These are phyloP conservation scores for Sebastiscus albofasciatus DNA, from an alignment of 2,797 vertebrate genomes.

Conservation along the genomic window DNA sequence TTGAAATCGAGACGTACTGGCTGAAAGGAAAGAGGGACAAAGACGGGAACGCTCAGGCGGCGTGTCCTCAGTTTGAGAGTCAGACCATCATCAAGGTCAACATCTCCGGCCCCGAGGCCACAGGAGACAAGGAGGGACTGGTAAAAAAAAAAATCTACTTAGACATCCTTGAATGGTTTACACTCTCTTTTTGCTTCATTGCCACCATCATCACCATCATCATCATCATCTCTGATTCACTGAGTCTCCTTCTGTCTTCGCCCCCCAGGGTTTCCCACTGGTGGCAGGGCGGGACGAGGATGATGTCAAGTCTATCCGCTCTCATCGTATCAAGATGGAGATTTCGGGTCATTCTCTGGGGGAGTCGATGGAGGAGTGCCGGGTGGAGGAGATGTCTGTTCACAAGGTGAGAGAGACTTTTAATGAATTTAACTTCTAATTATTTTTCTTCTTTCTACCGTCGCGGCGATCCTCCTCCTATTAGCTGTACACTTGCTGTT, in stretches of 20 bases:
- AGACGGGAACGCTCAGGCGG: slow-evolving; percentile 82
- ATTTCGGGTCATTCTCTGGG: slow-evolving; percentile 78
- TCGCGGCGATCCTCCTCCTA: not conserved
- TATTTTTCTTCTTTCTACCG: not conserved
- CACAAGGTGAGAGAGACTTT: slow-evolving; percentile 71
- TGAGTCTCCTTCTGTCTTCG: not conserved
- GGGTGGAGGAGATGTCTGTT: slow-evolving; percentile 73
- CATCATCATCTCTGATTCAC: slow-evolving; percentile 5
- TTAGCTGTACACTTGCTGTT: not conserved
- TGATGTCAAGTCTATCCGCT: slow-evolving; percentile 76
- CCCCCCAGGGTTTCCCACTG: slow-evolving; percentile 70
- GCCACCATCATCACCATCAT: not conserved
- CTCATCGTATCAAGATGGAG: slow-evolving; percentile 78
- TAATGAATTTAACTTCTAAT: not conserved
- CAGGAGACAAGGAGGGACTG: slow-evolving; percentile 64
- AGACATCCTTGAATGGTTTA: not conserved
- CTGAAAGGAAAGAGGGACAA: slow-evolving; percentile 83
- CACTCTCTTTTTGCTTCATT: slow-evolving; percentile 19
- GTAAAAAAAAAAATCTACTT: slow-evolving; percentile 41
- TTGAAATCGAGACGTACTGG: slow-evolving; percentile 86
- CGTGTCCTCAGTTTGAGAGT: slow-evolving; percentile 82
- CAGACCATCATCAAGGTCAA: slow-evolving; percentile 80
- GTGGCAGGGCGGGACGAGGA: slow-evolving; percentile 71
- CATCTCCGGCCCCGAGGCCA: slow-evolving; percentile 64
- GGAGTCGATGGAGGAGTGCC: slow-evolving; percentile 71